Evolutionary conservation across 1,140 invertebrate species (phyloP), one percentile per base, ranked within the genome.

Genomic region (Heterodera schachtii): DNA sequence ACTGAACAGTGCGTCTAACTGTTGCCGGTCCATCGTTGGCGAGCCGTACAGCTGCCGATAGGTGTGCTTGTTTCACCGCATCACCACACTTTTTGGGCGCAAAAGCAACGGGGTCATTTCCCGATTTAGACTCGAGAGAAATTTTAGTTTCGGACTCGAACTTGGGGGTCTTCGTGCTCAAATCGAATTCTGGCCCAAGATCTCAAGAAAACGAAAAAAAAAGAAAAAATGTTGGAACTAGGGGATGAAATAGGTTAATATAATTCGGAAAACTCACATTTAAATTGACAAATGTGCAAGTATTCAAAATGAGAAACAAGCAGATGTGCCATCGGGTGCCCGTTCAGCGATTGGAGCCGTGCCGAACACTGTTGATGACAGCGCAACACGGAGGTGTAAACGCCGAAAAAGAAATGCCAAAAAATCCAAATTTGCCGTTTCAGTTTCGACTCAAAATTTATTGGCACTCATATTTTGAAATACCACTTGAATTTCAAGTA

Each of bases 231-330:
- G 31, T 31, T 31, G 1, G 31, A 31, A 31, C 31, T 1, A 31
- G 31, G 31, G 31, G 0, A 31, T 31, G 31, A 31, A 31, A 31
- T 31, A 31, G 31, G 31, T 31, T 0, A 31, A 31, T 0, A 31
- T 31, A 31, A 31, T 31, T 31, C 31, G 11, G 83, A 43, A 49
- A 75, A 91, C 92, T 91, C 87, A 94, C 93, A 84, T 91, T 94
- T 93, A 86, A 93, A 94, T 91, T 95, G 94, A 57, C 93, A 92
- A 89, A 93, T 94, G 90, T 95, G 94, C 83, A 95, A 90, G 89
- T 94, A 94, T 90, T 95, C 93, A 86, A 94, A 94, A 85, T 94
- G 92, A 84, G 93, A 93, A 41, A 92, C 90, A 31, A 95, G 88
- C 86, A 94, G 92, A 87, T 93, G 92, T 9, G 92, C 90, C 70